Conservation (phyloP, 2,888 invertebrate species). For the Neoaliturus tenellus region DNA sequence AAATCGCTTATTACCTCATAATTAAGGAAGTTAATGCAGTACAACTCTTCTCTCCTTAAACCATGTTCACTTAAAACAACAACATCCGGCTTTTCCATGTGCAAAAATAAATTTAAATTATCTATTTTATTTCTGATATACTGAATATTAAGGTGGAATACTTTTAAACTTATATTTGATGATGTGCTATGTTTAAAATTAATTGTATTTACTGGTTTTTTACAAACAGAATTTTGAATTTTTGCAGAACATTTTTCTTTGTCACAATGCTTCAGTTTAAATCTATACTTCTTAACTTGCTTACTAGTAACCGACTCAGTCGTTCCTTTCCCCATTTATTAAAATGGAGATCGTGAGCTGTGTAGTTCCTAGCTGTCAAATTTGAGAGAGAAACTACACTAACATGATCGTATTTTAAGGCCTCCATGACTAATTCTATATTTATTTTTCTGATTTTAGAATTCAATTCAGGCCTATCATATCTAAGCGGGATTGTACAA, state of each 20-base stretch:
- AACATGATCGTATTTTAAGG: not conserved
- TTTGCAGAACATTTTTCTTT: not conserved
- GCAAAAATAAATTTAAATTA: not conserved
- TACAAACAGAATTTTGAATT: not conserved
- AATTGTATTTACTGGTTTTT: not conserved
- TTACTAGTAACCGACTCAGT: not conserved
- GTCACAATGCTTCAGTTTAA: not conserved
- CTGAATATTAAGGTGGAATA: not conserved
- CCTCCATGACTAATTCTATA: not conserved
- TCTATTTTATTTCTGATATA: not conserved
- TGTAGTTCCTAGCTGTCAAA: not conserved
- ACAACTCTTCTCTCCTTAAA: not conserved
- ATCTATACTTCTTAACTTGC: not conserved
- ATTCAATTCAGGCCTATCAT: not conserved
- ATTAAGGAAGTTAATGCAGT: not conserved
- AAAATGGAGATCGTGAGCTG: not conserved
- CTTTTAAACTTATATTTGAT: not conserved
- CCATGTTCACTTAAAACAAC: conserved; percentile 4
- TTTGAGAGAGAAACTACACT: conserved; percentile 3
- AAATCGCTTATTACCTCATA: not conserved
- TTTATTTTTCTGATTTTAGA: not conserved
- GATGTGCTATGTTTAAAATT: no score
- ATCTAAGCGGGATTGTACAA: conserved; percentile 4
- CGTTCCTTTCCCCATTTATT: not conserved
- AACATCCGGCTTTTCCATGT: not conserved